Evolutionary conservation across 2,113 vertebrate species (phyloP), one percentile per base, ranked within the genome.

Genomic region (Ptyas mucosa): DNA sequence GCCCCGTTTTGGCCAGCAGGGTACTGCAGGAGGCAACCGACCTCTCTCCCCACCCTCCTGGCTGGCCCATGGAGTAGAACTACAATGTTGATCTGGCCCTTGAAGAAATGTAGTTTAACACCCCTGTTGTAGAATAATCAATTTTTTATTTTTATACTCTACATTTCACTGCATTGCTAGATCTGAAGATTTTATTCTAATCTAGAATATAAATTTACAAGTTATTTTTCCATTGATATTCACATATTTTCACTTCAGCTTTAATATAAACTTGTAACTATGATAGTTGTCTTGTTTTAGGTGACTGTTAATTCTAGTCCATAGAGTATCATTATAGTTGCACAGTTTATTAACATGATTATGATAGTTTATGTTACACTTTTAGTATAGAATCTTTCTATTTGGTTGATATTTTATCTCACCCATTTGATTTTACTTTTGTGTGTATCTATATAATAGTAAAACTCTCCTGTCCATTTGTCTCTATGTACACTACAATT

Each of bases 201-300:
- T 29, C n/a, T 15, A 54, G 21, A 88, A 11, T 18, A 23, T 21
- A 43, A 92, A 49, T 21, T 88, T 88, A 46, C 11, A 46, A 26
- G 8, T 34, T 64, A 46, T 24, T 7, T 53, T 92, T 92, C 58
- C 0, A 95, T 93, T 93, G 51, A 54, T 55, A 95, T 93, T 93
- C 39, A 54, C 55, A 64, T 12, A 26, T 64, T 29, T 29, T 64
- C 26, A 64, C 26, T 64, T 26, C 58, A 64, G 58, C 10, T 26
- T 64, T 26, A 11, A 64, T 29, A 64, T 64, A 64, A 64, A 29
- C 26, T 29, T 64, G 61, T 14, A 69, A 69, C 4, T 69, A 10
- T n/a, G 26, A n/a, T 69, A n/a, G 61, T 69, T n/a, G n/a, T 5
- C 61, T 69, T 69, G 3, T 69, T 64, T 69, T n/a, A 69, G 11